Evolutionary conservation across 2,113 vertebrate species (phyloP).

Genomic region (human (Homo sapiens)): DNA sequence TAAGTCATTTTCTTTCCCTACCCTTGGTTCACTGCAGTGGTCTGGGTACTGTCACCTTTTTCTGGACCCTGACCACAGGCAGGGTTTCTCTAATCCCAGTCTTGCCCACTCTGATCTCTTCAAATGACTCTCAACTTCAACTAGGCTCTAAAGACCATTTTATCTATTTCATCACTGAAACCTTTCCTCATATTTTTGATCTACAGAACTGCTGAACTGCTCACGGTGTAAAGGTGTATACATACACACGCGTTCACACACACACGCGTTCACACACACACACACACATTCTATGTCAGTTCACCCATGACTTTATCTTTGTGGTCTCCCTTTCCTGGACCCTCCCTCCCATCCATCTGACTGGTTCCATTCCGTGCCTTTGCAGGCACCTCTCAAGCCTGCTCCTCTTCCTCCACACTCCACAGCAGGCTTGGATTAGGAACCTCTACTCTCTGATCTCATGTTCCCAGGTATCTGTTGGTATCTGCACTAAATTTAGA

Average conservation of each 20-base stretch:
- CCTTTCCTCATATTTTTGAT: neutral
- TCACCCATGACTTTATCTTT: neutral
- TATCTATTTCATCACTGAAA: neutral
- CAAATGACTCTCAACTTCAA: neutral
- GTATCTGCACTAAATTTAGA: neutral
- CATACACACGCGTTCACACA: rapidly evolving
- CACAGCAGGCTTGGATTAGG: neutral
- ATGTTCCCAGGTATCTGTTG: neutral
- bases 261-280: too few species aligned
- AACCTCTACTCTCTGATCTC: neutral
- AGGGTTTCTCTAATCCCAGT: neutral
- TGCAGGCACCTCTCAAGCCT: neutral
- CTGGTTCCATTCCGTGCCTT: neutral
- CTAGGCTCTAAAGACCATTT: neutral
- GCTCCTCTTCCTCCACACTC: neutral
- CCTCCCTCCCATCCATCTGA: neutral
- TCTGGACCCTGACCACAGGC: too few species aligned
- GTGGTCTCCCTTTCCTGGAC: neutral
- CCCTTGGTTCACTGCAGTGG: too few species aligned
- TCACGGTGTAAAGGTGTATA: neutral
- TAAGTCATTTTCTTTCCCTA: neutral
- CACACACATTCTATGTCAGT: rapidly evolving
- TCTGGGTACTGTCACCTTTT: neutral
- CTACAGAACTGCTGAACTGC: neutral
- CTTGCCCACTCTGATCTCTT: neutral